A percentile compares a stretch with the other conserved stretches of the same genome.
phyloP scores from a whole-genome alignment of 2,888 invertebrate species.

The Acrobasis repandana region DNA sequence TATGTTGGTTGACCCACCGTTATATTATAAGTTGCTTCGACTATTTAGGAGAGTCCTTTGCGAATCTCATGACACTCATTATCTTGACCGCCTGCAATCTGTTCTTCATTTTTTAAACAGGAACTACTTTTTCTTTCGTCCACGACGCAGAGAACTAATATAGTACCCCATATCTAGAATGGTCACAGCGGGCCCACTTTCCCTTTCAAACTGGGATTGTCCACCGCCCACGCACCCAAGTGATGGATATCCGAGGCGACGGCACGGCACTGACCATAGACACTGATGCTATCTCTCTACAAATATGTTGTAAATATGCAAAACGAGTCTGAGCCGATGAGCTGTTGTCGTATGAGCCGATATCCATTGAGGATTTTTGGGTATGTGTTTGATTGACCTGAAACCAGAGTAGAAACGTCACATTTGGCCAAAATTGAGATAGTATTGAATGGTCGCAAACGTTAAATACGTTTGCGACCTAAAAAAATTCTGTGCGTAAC shows the following conservation, averaged over 20 bases:
- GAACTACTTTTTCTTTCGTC: neutral
- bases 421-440: too few relatives aligned
- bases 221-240: conserved; percentile 8
- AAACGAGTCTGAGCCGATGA: neutral
- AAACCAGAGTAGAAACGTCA: too few relatives aligned
- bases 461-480: too few relatives aligned
- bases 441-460: too few relatives aligned
- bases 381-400: too few relatives aligned
- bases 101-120: too few relatives aligned
- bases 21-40: too few relatives aligned
- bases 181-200: conserved; percentile 9
- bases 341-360: neutral
- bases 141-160: conserved; percentile 1
- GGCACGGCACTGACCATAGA: conserved; percentile 15
- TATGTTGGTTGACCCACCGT: too few relatives aligned
- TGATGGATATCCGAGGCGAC: conserved; percentile 16
- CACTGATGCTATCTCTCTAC: conserved; percentile 8
- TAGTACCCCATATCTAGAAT: conserved; percentile 9
- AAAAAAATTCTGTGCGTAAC: too few relatives aligned
- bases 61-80: too few relatives aligned
- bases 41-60: too few relatives aligned
- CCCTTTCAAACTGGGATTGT: neutral
- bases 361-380: neutral
- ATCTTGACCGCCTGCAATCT: too few relatives aligned
- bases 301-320: conserved; percentile 7